A percentile compares a stretch with the other conserved stretches of the same genome.
Evolutionary conservation across 2,797 vertebrate species (phyloP).

Genomic region (Tapera naevia): DNA sequence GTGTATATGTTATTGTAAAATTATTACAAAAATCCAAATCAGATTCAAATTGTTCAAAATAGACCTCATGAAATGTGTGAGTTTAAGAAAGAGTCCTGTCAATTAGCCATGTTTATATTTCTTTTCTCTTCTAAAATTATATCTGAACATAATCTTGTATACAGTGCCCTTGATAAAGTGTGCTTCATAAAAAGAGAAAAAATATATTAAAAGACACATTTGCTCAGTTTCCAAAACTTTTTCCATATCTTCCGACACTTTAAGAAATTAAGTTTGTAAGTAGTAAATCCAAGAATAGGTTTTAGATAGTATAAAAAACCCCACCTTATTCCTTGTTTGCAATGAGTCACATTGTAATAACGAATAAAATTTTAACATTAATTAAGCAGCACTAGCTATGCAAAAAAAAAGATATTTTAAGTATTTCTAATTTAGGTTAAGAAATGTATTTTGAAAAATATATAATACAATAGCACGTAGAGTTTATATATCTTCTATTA

Average conservation of each 20-base stretch:
- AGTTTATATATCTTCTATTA: background rate
- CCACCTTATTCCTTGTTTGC: background rate
- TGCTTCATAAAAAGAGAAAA: background rate
- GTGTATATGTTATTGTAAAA: background rate
- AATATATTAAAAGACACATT: background rate
- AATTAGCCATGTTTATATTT: background rate
- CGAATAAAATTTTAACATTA: background rate
- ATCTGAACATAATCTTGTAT: background rate
- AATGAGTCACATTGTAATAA: background rate
- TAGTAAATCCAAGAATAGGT: background rate
- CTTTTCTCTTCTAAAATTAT: background rate
- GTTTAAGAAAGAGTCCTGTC: background rate
- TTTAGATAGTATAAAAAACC: background rate
- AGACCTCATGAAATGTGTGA: rapidly evolving
- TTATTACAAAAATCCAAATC: background rate
- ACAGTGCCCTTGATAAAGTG: rapidly evolving
- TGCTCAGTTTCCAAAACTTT: background rate
- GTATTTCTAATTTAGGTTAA: background rate
- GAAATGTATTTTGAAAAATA: background rate
- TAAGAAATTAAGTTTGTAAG: background rate
- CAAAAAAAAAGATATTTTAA: background rate
- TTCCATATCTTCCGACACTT: background rate
- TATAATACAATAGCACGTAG: background rate
- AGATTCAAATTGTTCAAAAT: background rate
- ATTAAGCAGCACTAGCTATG: background rate